phyloP scores from a whole-genome alignment of 2,113 vertebrate species.

The Tenrec ecaudatus region DNA sequence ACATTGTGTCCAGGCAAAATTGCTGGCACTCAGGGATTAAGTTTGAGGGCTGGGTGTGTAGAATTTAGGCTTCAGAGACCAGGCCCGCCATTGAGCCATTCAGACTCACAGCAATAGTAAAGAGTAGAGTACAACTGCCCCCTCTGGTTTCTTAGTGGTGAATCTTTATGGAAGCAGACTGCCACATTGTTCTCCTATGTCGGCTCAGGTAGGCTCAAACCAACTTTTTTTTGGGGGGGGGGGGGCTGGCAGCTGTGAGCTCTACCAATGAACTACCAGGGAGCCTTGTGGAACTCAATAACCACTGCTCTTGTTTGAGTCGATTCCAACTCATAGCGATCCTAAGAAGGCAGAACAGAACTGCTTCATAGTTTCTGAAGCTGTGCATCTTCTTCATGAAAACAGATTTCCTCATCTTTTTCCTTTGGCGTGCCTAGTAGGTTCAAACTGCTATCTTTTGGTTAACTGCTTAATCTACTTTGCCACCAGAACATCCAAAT shows the following conservation, averaged over 20 bases:
- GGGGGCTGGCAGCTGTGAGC: too few relatives aligned
- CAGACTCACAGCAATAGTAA: background rate
- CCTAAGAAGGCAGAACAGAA: background rate
- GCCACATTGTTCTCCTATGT: too few relatives aligned
- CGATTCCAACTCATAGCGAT: background rate
- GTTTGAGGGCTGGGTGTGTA: too few relatives aligned
- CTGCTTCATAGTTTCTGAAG: background rate
- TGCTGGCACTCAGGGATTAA: background rate
- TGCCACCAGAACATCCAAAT: background rate
- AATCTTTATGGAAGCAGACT: too few relatives aligned
- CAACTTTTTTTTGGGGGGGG: too few relatives aligned
- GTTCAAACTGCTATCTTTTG: background rate
- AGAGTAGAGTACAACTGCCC: background rate
- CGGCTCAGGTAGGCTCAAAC: too few relatives aligned
- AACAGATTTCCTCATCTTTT: background rate
- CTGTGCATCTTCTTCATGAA: background rate
- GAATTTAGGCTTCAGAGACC: conserved; percentile 10
- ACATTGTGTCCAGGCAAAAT: background rate
- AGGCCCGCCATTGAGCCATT: background rate
- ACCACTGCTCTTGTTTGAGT: too few relatives aligned
- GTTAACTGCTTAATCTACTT: background rate
- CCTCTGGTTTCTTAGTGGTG: background rate
- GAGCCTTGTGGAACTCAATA: background rate
- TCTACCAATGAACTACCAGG: too few relatives aligned
- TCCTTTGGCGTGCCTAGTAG: background rate